Evolutionary conservation across 2,797 vertebrate species (phyloP).

Genomic region (Nannoperca obscura): DNA sequence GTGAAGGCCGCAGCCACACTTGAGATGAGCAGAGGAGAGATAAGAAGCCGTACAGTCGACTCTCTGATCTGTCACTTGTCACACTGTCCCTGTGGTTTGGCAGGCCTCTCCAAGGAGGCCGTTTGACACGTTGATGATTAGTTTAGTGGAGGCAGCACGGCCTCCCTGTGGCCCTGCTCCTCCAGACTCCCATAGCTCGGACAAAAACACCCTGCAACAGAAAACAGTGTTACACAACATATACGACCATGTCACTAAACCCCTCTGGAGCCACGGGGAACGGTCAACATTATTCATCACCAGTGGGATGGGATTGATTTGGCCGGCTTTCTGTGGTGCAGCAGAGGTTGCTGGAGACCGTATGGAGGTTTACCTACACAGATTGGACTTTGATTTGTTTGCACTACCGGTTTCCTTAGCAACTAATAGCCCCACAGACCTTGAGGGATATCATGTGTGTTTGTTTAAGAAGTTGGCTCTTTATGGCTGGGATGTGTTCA

Average conservation of each 20-base stretch:
- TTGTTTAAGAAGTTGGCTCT: slow-evolving; percentile 66
- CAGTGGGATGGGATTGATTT: slow-evolving; percentile 42
- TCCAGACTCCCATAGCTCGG: not conserved
- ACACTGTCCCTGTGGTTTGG: slow-evolving; percentile 41
- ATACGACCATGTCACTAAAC: slow-evolving; percentile 18
- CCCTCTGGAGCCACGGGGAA: slow-evolving; percentile 30
- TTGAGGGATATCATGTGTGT: slow-evolving; percentile 58
- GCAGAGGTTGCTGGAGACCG: slow-evolving; percentile 32
- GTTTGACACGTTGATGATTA: slow-evolving; percentile 54
- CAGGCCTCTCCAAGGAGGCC: slow-evolving; percentile 30
- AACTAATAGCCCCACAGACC: slow-evolving; percentile 65
- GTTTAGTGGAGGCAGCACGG: slow-evolving; percentile 14
- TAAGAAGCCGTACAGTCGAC: slow-evolving; percentile 33
- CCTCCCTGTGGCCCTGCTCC: slow-evolving; percentile 18
- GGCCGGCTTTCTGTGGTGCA: slow-evolving; percentile 26
- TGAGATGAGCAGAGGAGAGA: slow-evolving; percentile 36
- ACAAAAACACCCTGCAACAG: slow-evolving; percentile 34
- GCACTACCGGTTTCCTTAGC: slow-evolving; percentile 66
- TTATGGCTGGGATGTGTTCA: slow-evolving; percentile 47
- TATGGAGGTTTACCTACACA: slow-evolving; percentile 49
- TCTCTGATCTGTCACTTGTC: slow-evolving; percentile 56
- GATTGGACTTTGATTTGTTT: slow-evolving; percentile 74
- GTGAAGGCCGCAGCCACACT: slow-evolving; percentile 29
- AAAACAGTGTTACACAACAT: slow-evolving; percentile 42
- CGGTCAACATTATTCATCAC: slow-evolving; percentile 42